Conservation (phyloP, 2,797 vertebrate genomes). For the Protosalanx chinensis region DNA sequence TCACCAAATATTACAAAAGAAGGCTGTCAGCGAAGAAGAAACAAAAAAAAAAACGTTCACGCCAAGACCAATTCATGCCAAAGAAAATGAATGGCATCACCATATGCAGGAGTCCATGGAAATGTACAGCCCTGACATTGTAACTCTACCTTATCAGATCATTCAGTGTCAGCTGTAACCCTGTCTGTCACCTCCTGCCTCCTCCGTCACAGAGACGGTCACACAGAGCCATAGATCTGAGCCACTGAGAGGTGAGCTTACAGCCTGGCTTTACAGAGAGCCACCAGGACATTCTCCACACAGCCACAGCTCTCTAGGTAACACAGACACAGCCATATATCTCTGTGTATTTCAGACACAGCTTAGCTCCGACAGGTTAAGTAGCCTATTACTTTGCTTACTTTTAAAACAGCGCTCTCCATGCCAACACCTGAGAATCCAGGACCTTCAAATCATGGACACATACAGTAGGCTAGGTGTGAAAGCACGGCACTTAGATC, state of each 20-base stretch:
- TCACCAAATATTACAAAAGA: background rate
- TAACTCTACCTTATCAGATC: background rate
- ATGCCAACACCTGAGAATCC: slow-evolving; percentile 14
- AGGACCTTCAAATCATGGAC: background rate
- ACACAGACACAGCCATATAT: slow-evolving; percentile 40
- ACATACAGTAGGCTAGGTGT: background rate
- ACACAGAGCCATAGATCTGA: slow-evolving; percentile 41
- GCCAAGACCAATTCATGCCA: background rate
- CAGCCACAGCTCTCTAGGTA: slow-evolving; percentile 24
- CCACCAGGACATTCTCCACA: slow-evolving; percentile 9
- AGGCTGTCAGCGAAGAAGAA: background rate
- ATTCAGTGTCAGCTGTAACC: background rate
- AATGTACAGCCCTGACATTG: background rate
- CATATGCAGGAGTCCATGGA: background rate
- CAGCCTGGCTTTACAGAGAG: slow-evolving; percentile 3
- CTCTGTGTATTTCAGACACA: slow-evolving; percentile 28
- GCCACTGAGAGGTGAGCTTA: slow-evolving; percentile 6
- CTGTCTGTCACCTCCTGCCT: slow-evolving; percentile 29
- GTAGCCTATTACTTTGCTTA: slow-evolving; percentile 54
- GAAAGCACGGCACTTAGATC: background rate
- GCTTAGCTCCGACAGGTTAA: slow-evolving; percentile 46
- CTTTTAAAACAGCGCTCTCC: slow-evolving; percentile 38
- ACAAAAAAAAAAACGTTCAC: background rate
- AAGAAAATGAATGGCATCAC: background rate
- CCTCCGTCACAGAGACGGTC: slow-evolving; percentile 33